These are phyloP conservation scores for Psettodes erumei DNA, from an alignment of 2,113 vertebrate genomes.

Conservation along the genomic window DNA sequence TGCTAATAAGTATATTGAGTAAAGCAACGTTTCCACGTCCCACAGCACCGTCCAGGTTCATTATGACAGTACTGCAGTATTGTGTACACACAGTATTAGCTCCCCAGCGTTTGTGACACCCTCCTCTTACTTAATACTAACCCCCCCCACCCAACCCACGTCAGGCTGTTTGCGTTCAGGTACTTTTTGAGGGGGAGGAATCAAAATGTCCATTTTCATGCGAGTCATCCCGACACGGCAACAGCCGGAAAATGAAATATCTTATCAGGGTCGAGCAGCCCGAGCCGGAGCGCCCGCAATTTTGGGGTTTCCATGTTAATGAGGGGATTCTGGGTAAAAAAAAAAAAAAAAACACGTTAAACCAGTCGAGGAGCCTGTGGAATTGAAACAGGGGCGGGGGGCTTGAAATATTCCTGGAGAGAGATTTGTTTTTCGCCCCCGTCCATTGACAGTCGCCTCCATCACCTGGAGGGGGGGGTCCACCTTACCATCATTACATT, in stretches of 20 bases:
- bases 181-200: conserved; percentile 5
- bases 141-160: neutral
- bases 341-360: too few species aligned
- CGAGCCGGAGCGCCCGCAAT: conserved; percentile 26
- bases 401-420: too few species aligned
- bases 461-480: too few species aligned
- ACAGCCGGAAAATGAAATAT: conserved; percentile 57
- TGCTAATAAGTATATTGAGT: conserved; percentile 20
- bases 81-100: too few species aligned
- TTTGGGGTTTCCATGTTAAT: conserved; percentile 58
- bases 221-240: conserved; percentile 35
- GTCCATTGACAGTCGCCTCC: too few species aligned
- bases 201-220: conserved; percentile 42
- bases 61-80: too few species aligned
- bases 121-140: conserved; percentile 1
- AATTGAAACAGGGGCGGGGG: too few species aligned
- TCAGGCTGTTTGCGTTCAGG: conserved; percentile 29
- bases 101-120: neutral
- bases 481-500: too few species aligned
- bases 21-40: neutral
- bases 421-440: too few species aligned
- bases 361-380: conserved; percentile 12
- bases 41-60: too few species aligned
- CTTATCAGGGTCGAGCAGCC: conserved; percentile 65
- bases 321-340: conserved; percentile 45